Evolutionary conservation across 53 echinoderm and acorn worm genomes (phyloP), one percentile per base, ranked within the genome.

Genomic region (Stichopus horrens): DNA sequence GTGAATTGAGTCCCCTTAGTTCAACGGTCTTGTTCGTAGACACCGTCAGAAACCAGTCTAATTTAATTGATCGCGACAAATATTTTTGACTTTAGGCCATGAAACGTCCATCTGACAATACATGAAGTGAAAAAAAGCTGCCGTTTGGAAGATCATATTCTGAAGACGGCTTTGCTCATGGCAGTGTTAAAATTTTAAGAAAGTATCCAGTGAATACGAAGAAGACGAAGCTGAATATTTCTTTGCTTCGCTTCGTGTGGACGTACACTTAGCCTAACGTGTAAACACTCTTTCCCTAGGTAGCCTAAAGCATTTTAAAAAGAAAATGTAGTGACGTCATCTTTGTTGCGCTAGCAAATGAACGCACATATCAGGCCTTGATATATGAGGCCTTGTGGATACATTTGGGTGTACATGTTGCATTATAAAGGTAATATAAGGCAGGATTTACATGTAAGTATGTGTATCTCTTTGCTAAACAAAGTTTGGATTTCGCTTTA

Each of bases 11-110:
- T 37, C 37, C 37, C 37, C 18, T 56, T 57, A 8, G 81, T 81
- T 81, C 81, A 81, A 81, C 81, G 81, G 21, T 77, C 58, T 58
- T 7, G 37, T 37, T 0, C 71, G 18, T 71, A 18, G 18, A 71
- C 71, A 71, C 19, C 71, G 71, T 71, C 71, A 71, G 14, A 71
- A 71, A 71, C 71, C 71, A 71, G 4, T 81, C 57, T 58, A 81
- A 81, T 79, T 57, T 81, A 53, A 81, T 81, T 81, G 81, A 81
- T 81, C 58, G 81, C 81, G 58, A 56, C 71, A 71, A 13, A 52
- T 21, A 14, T 6, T 55, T 81, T 81, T 51, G 14, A 81, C 81
- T 56, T 81, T 57, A 19, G 81, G 81, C 81, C 22, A 81, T 4
- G 19, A 80, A 54, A 71, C 71, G 71, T 71, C 71, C 71, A 16